Percentiles rank a stretch among this genome's conserved stretches.
Evolutionary conservation across 1,140 invertebrate species (phyloP).

Genomic region (Drosophila subpulchrella): DNA sequence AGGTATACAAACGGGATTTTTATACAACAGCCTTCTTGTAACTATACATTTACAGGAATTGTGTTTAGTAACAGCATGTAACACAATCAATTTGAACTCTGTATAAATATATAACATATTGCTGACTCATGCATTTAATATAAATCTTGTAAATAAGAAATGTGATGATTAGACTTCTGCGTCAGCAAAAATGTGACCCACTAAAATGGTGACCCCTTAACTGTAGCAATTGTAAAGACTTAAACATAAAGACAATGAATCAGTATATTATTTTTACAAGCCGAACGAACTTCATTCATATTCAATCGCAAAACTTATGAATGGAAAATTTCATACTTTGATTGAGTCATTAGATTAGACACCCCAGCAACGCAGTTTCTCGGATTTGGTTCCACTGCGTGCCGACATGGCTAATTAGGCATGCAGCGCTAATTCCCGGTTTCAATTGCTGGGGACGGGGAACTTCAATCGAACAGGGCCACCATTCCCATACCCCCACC

Average conservation of each 20-base stretch:
- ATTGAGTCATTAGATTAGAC: conserved; percentile 22
- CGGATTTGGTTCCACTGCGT: neutral
- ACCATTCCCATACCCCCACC: conserved; percentile 1
- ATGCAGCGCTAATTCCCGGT: conserved; percentile 13
- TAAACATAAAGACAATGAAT: neutral
- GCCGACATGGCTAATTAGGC: conserved; percentile 34
- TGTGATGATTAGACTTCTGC: conserved; percentile 23
- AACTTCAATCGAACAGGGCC: neutral
- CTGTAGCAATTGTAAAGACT: neutral
- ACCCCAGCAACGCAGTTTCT: conserved; percentile 4
- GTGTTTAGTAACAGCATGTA: neutral
- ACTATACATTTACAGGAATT: neutral
- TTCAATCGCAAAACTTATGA: conserved; percentile 26
- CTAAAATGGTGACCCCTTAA: conserved; percentile 3
- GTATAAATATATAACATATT: neutral
- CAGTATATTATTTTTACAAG: neutral
- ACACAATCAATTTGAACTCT: neutral
- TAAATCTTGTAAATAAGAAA: conserved; percentile 39
- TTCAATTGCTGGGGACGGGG: conserved; percentile 17
- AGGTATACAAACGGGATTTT: too few relatives aligned
- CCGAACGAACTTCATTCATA: conserved; percentile 22
- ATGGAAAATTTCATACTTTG: conserved; percentile 24
- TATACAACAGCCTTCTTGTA: neutral
- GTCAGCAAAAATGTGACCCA: conserved; percentile 28
- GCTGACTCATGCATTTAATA: conserved; percentile 32